Base-by-base conservation (phyloP, 2,113 vertebrate species). In the Charina bottae region DNA sequence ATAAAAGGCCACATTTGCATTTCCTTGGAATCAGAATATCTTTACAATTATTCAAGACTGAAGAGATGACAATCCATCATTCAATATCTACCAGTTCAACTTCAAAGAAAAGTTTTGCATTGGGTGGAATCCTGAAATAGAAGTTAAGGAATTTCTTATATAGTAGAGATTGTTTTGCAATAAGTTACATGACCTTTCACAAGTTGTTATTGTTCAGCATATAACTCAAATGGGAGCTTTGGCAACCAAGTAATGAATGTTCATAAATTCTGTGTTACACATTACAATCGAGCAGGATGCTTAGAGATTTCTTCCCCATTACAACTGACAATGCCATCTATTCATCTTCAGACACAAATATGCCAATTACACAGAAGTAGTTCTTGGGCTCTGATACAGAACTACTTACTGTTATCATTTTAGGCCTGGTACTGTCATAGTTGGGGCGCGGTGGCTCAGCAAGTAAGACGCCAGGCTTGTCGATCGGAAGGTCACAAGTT, bases 101-200 rank as follows among this genome's bases (percentile, higher is more conserved):
- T 89, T 99, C 99, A 92, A 99, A 99, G 93, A 98, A 98, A 4
- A 99, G 98, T 87, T 99, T 99, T 5, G 99, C 98, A 0, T 99
- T 99, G 0, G 99, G 99, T 85, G 99, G 99, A 85, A 99, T 99
- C 98, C 99, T 99, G 98, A 87, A 55, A 78, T 2, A 0, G 6
- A 46, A 0, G 97, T 99, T 96, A 98, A 99, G 98, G 98, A 97
- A 93, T 92, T 94, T 58, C 49, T 89, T 88, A 53, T 8, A 11
- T 17, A 21, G 4, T 4, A 85, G 8, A 83, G 1, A n/a, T 6
- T 17, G 15, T 26, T 28, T 78, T 78, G 33, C 72, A 78, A 78
- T 21, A 78, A 78, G 2, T 78, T 21, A 17, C 68, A 28, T 62
- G 60, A 62, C 10, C 26, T 62, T 59, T 59, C 60, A 62, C 1